Evolutionary conservation across 2,888 invertebrate genomes (phyloP), one percentile per base, ranked within the genome.

Genomic region (Sericinus montela): DNA sequence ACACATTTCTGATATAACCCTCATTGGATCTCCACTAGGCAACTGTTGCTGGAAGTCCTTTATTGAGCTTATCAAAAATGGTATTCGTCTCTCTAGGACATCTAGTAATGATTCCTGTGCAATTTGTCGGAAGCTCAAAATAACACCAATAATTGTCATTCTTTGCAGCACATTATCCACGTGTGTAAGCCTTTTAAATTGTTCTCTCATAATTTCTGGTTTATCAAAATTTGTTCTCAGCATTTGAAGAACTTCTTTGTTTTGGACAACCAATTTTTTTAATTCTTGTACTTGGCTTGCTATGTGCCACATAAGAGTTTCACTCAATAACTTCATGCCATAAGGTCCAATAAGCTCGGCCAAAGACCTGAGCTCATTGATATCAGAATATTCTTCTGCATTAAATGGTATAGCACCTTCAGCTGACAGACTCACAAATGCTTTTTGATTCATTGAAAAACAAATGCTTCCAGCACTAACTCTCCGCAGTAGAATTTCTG

Each of bases 271-370:
- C 52, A 98, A 86, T 55, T 95, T 93, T 79, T 98, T 98, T 29
- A 99, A 82, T 75, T 99, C 99, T 65, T 97, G 96, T 9, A 99
- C 98, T 89, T 99, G 99, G 73, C 97, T 97, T 9, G 98, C 95
- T 59, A 99, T 98, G 72, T 99, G 98, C 97, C 98, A 98, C 96
- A 98, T 98, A 10, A 99, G 88, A 10, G 97, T 96, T 84, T 99
- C 98, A 70, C 97, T 97, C 46, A 99, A 82, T 65, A 97, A 93
- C 71, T 98, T 99, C 93, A 99, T 98, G 4, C 99, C 99, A 74
- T 99, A 99, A 0, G 99, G 99, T 0, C 99, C 99, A 58, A 99
- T 97, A 23, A 99, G 89, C 83, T 99, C 99, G 1, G 98, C 97
- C 39, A 99, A 87, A 0, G 99, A 95, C 58, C 98, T 90, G 42